phyloP scores from a whole-genome alignment of 2,113 vertebrate genomes.

The Aix galericulata region DNA sequence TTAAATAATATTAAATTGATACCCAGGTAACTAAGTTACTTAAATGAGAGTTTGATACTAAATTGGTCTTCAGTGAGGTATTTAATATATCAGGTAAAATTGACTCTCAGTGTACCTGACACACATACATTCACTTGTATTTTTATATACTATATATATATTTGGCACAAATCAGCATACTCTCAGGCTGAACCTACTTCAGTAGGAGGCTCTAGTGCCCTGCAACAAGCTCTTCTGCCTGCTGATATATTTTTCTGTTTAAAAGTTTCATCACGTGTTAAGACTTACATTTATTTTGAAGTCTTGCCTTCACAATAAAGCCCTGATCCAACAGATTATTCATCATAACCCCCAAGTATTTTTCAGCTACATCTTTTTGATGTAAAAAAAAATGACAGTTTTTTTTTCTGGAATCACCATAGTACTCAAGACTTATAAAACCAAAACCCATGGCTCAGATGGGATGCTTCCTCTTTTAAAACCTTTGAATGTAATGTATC shows the following conservation, averaged over 20 bases:
- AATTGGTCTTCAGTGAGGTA: not conserved
- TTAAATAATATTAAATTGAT: not conserved
- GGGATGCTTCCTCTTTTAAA: not conserved
- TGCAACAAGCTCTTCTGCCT: not conserved
- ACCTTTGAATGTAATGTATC: not conserved
- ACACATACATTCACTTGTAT: not conserved
- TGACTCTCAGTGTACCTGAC: fast-evolving
- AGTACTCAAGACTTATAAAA: not conserved
- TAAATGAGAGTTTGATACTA: not conserved
- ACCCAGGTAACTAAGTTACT: not conserved
- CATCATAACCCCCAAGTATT: not conserved
- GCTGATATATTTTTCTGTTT: not conserved
- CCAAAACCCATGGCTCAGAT: not conserved
- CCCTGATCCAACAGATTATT: not conserved
- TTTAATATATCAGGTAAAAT: not conserved
- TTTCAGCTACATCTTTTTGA: not conserved
- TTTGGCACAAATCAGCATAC: not conserved
- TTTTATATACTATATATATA: not conserved
- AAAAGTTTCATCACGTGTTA: not conserved
- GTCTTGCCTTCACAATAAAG: not conserved
- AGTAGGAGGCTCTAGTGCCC: not conserved
- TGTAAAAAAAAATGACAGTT: too few species aligned
- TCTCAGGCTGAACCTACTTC: not conserved
- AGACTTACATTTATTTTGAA: not conserved
- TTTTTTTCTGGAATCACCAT: not conserved